These are phyloP conservation scores for Acrobasis consociella DNA, from an alignment of 2,888 invertebrate genomes.

Conservation along the genomic window DNA sequence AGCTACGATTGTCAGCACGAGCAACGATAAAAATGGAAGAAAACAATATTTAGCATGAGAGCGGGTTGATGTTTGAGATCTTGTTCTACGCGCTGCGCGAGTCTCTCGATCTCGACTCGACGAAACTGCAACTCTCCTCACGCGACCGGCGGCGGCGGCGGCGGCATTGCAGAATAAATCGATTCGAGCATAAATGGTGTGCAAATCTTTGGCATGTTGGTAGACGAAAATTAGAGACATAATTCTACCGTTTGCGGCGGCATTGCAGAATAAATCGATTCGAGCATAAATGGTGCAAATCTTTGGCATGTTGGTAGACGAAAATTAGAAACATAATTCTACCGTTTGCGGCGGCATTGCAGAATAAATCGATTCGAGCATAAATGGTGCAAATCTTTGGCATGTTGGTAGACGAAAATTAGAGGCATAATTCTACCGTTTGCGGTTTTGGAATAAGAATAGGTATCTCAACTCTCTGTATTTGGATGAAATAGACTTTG, in stretches of 20 bases:
- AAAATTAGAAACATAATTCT: background rate
- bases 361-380: conserved; percentile 18
- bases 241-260: background rate
- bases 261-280: conserved; percentile 23
- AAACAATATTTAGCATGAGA: conserved; percentile 9
- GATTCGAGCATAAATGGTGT: background rate
- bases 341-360: no score
- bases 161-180: conserved; percentile 14
- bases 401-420: background rate
- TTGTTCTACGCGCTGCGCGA: background rate
- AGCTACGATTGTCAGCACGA: conserved; percentile 4
- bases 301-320: background rate
- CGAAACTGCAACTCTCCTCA: conserved; percentile 6
- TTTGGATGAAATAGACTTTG: background rate
- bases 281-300: background rate
- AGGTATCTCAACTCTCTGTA: no score
- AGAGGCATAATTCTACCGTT: background rate
- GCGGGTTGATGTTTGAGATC: background rate
- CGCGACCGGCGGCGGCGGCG: background rate
- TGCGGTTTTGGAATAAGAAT: background rate
- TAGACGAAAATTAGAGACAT: background rate
- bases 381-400: background rate
- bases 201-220: background rate
- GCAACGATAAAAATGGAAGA: conserved; percentile 7
- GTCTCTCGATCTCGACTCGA: background rate